These are phyloP conservation scores for Chelidonichthys spinosus DNA, from an alignment of 2,797 vertebrate species.

Conservation along the genomic window DNA sequence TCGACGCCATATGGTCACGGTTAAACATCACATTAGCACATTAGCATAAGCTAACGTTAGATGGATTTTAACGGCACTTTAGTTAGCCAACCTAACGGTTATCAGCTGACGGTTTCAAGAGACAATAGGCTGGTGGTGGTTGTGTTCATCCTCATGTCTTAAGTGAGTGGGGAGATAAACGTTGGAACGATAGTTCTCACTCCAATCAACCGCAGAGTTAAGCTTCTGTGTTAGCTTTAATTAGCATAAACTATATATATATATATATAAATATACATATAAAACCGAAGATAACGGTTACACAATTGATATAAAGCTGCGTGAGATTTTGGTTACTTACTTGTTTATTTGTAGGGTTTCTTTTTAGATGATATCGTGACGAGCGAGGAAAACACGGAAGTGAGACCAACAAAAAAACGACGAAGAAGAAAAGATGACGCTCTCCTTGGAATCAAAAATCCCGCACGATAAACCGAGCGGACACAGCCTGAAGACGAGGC, in stretches of 20 bases:
- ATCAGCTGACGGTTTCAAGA: background rate
- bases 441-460: conserved; percentile 23
- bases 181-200: no score
- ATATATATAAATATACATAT: no score
- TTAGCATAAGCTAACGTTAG: background rate
- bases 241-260: no score
- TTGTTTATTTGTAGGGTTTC: conserved; percentile 9
- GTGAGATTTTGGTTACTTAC: conserved; percentile 43
- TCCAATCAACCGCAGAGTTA: no score
- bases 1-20: background rate
- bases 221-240: no score
- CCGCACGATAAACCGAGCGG: background rate
- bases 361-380: conserved; percentile 13
- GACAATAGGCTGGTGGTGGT: conserved; percentile 3
- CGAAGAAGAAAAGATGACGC: conserved; percentile 3
- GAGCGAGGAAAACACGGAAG: conserved; percentile 39
- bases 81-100: background rate
- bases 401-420: background rate
- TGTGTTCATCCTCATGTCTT: conserved; percentile 2
- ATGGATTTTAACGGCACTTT: background rate
- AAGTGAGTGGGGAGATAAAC: background rate
- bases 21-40: no score
- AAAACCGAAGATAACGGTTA: background rate
- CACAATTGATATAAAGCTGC: no score
- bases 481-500: background rate